Evolutionary conservation across 1,140 invertebrate species (phyloP), one percentile per base, ranked within the genome.

Genomic region (Acromyrmex echinatior): DNA sequence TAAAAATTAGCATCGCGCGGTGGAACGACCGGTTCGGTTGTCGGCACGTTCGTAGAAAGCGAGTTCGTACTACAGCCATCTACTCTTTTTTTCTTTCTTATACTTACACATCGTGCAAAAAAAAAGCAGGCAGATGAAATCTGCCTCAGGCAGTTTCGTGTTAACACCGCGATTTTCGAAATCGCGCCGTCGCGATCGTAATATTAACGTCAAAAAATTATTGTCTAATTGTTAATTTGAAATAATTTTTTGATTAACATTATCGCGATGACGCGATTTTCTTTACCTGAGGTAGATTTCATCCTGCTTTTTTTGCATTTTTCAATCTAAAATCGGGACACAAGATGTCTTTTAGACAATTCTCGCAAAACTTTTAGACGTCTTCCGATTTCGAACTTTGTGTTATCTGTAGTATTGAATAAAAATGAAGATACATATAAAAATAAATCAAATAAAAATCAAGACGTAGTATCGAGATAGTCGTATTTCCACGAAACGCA

Each of bases 1-100:
- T 39, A 79, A 79, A 79, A 79, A 79, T 79, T 79, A 79, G 76
- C 76, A 65, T 79, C 21, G 39, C 60, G 62, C 25, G 60, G 76
- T 79, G 76, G 45, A 79, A 79, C 76, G 60, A 79, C 76, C 66
- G 45, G 66, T 70, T 70, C 76, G 76, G 39, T 65, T 63, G 58
- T 51, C 49, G 60, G 76, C 76, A 10, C 18, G 76, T 65, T 65
- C 45, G 60, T 79, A 79, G 76, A 79, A 79, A 79, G 39, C 76
- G 25, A 16, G 7, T 45, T 45, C 25, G 58, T 39, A 14, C 12
- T 49, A 65, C 58, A 78, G 16, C 16, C 21, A 18, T 49, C 39
- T 63, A 28, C n/a, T 28, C 5, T 28, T 49, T 39, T 28, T 63
- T 31, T 2, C n/a, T 25, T 39, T 58, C 16, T 81, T 14, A 14